Evolutionary conservation across 2,888 invertebrate species (phyloP), one percentile per base, ranked within the genome.

Genomic region (Andrena hattorfiana): DNA sequence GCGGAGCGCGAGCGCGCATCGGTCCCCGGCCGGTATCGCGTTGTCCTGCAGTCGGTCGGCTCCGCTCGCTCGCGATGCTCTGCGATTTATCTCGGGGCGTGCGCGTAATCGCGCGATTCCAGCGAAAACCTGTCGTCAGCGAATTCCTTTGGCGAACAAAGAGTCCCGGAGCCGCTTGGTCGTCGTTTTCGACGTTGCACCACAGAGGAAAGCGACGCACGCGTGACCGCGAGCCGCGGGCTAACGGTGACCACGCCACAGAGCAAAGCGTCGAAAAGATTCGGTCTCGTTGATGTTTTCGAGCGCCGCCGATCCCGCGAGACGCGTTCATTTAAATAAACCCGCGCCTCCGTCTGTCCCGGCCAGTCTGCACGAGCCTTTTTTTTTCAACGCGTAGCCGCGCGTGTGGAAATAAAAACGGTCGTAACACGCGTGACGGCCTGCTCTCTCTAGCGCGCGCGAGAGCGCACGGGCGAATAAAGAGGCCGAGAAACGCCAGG

Each of bases 51-150:
- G 10, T 26, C 56, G 56, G 26, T 48, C 60, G 16, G 20, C 23
- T 26, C 54, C 54, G 56, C 56, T 26, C 35, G 69, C 62, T 32
- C 48, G 16, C 32, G 56, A 48, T 73, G 62, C 63, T 62, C 70
- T 66, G 77, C 80, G 83, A 88, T 82, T 88, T 88, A 88, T 88
- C 86, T 88, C 85, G 81, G 69, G 79, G 81, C 79, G 76, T 59
- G 74, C 78, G 79, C 78, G 74, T 85, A 87, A 87, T 87, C 85
- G 82, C 70, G 78, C 84, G 85, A 79, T 85, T 88, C 85, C 86
- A 78, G 85, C 78, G 84, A 89, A 42, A 89, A 89, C 85, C 85
- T 87, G 86, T 81, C 87, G 90, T 89, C 89, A 90, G 89, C 89
- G 84, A 85, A 90, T 90, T 89, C 90, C 90, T 84, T 68, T 28